Evolutionary conservation across 2,113 vertebrate genomes (phyloP), one percentile per base, ranked within the genome.

Genomic region (Dicrurus megarhynchus): DNA sequence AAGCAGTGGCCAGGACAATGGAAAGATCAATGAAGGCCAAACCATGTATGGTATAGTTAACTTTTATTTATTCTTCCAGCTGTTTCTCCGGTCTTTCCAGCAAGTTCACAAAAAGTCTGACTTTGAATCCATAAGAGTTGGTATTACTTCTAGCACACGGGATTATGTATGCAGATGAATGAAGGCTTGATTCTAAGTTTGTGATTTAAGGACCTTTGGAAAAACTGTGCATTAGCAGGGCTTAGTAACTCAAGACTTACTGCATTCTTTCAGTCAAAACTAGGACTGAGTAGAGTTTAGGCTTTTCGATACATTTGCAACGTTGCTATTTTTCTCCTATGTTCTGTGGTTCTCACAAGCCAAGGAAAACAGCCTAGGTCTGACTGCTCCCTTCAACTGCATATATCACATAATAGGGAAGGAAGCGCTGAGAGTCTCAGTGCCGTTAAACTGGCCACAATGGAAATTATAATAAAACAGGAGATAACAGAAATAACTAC

Each of bases 31-130:
- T 9, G 35, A 84, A 88, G 26, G n/a, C 41, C 64, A 77, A 80
- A 67, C 5, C 3, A 87, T 0, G 3, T 30, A 67, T 3, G 33
- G 44, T 28, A 44, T 1, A 61, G 42, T 69, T 55, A 70, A 42
- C 18, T 88, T 83, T 69, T 53, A 83, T 90, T 96, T 81, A 52
- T 70, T 94, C 47, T 84, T 88, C 64, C 82, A 96, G 85, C 41
- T 93, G 42, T 57, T 94, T 80, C 33, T 73, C 75, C 59, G 77
- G 61, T 85, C 78, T 83, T 91, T 77, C 73, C 79, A 95, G 73
- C 21, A 90, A 70, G 59, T 63, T 86, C 50, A 67, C 63, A 69
- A 33, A 23, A 91, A 74, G 11, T 30, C 24, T 19, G 39, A 69
- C 52, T 80, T 77, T 11, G 71, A 83, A 74, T 77, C 44, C 1